Evolutionary conservation across 1,140 invertebrate genomes (phyloP).

Genomic region (Nautilus pompilius): DNA sequence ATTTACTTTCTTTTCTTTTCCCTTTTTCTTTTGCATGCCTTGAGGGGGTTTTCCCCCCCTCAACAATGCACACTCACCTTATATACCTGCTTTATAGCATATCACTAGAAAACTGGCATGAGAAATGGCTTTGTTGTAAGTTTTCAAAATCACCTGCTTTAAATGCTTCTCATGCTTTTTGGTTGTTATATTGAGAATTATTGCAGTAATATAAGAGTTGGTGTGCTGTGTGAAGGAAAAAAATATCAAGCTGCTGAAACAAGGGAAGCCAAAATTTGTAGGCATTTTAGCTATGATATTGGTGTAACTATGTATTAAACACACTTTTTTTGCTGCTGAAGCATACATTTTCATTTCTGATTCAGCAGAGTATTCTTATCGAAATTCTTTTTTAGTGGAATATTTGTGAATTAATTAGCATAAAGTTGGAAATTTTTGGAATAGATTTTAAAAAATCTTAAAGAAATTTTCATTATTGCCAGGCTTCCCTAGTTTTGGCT

Average conservation of each 20-base stretch:
- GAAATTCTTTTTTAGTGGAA: conserved; percentile 1
- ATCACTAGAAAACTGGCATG: too few species aligned
- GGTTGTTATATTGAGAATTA: too few species aligned
- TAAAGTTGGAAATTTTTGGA: not conserved
- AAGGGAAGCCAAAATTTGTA: conserved; percentile 1
- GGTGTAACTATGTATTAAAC: not conserved
- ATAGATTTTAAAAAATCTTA: conserved; percentile 2
- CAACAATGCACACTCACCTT: too few species aligned
- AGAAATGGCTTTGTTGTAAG: too few species aligned
- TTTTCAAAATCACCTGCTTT: too few species aligned
- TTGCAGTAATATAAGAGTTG: too few species aligned
- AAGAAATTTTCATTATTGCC: not conserved
- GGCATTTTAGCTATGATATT: not conserved
- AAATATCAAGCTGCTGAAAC: not conserved
- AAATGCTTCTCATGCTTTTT: too few species aligned
- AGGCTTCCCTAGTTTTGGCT: conserved; percentile 33
- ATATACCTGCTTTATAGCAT: too few species aligned
- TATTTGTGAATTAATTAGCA: not conserved
- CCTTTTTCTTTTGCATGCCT: too few species aligned
- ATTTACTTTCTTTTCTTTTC: not conserved
- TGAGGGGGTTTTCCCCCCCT: too few species aligned
- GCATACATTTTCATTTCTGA: not conserved
- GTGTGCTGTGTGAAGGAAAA: not conserved
- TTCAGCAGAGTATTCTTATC: not conserved
- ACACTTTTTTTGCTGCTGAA: not conserved